Evolutionary conservation across 1,140 invertebrate species (phyloP).

Genomic region (Uloborus diversus): DNA sequence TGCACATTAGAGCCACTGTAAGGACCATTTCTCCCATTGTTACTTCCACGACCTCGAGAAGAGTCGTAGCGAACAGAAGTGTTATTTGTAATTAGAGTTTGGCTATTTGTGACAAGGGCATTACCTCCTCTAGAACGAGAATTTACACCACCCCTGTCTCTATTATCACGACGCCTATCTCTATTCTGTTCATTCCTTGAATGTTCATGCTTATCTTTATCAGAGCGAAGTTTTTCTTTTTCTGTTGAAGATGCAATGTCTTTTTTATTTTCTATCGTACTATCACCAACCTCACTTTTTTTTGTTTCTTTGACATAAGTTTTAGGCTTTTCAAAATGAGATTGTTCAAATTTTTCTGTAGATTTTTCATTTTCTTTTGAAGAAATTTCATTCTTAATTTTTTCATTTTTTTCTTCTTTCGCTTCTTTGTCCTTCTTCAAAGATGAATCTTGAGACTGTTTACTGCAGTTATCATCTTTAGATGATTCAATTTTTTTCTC

Average conservation of each 20-base stretch:
- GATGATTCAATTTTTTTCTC: slow-evolving; percentile 64
- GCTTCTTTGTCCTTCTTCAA: slow-evolving; percentile 56
- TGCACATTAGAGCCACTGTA: slow-evolving; percentile 41
- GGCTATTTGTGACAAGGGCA: slow-evolving; percentile 5
- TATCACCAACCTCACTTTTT: slow-evolving; percentile 32
- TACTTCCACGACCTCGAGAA: slow-evolving; percentile 37
- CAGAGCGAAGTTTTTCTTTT: slow-evolving; percentile 27
- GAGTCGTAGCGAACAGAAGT: slow-evolving; percentile 15
- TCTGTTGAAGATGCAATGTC: not conserved
- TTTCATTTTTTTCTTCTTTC: slow-evolving; percentile 57
- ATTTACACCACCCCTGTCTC: slow-evolving; percentile 31
- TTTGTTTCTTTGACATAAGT: slow-evolving; percentile 29
- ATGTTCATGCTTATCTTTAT: slow-evolving; percentile 53
- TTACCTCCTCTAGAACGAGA: slow-evolving; percentile 46
- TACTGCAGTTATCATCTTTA: slow-evolving; percentile 59
- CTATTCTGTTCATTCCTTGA: slow-evolving; percentile 40
- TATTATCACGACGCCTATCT: slow-evolving; percentile 23
- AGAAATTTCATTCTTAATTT: slow-evolving; percentile 37
- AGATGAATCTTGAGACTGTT: slow-evolving; percentile 46
- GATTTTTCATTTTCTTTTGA: slow-evolving; percentile 33
- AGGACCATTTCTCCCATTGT: not conserved
- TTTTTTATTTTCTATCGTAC: slow-evolving; percentile 19
- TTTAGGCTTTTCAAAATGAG: slow-evolving; percentile 42
- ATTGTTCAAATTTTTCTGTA: slow-evolving; percentile 31
- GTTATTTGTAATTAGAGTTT: not conserved